A percentile compares a stretch with the other conserved stretches of the same genome.
Conservation (phyloP, 2,113 vertebrate genomes). For the Corythornis cristatus region DNA sequence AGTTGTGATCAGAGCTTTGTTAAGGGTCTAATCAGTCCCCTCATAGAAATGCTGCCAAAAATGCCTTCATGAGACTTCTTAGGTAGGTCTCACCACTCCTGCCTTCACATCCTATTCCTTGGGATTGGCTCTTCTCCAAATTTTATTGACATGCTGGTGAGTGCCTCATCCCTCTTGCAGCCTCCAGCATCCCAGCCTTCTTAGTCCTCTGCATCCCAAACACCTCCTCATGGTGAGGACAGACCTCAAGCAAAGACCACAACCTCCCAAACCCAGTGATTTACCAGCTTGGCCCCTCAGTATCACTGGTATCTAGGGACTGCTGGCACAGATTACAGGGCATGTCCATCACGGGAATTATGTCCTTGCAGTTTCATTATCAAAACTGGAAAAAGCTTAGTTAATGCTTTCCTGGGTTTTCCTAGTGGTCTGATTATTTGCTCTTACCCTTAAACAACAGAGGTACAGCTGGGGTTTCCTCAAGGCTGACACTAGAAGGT, state of each 20-base stretch:
- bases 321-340: not conserved
- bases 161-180: not conserved
- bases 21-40: not conserved
- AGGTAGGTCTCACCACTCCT: not conserved
- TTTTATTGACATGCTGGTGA: not conserved
- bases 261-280: not conserved
- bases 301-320: fast-evolving
- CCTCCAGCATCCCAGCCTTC: not conserved
- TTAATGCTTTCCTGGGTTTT: not conserved
- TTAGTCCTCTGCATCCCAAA: not conserved
- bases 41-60: not conserved
- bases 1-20: not conserved
- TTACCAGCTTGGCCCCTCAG: not conserved
- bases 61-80: not conserved
- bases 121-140: not conserved
- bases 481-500: not conserved
- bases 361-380: not conserved
- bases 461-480: not conserved
- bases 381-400: not conserved
- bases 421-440: not conserved
- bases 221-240: not conserved
- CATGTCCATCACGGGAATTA: fast-evolving
- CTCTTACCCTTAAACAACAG: not conserved
- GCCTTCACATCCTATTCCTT: not conserved
- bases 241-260: not conserved